Evolutionary conservation across 1,140 invertebrate genomes (phyloP), one percentile per base, ranked within the genome.

Genomic region (Plutomurus gul): DNA sequence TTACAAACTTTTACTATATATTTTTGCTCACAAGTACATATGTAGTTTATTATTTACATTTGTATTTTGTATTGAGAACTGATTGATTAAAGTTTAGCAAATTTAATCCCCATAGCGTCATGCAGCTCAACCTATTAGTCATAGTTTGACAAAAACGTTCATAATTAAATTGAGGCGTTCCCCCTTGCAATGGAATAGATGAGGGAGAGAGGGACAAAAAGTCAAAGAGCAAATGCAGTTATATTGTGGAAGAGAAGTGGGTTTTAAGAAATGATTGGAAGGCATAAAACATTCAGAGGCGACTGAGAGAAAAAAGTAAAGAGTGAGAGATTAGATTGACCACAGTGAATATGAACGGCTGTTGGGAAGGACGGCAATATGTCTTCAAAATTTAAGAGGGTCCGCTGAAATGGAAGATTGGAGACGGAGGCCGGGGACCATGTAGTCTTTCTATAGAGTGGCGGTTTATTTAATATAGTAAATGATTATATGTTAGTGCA

Each of bases 401-500:
- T 33, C 7, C 27, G 18, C 27, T 33, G 30, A 30, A n/a, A 16
- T 65, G 56, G 27, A n/a, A 33, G 56, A 33, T 27, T 65, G 56
- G 27, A 30, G 51, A 30, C 11, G 51, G 16, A 13, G 56, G 27
- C 13, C 30, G n/a, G 27, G 51, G 56, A 65, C 4, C 22, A 65
- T 65, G 18, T 27, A 65, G 56, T 33, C 27, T 65, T 65, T 65
- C 30, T 65, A 65, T 65, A 65, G 56, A 65, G 56, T 65, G 56
- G 30, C 27, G 56, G 56, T 65, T 65, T 36, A 36, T 65, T 65
- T 65, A 65, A 65, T 65, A 65, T 65, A 33, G 56, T 65, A 33
- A 65, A 65, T 65, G 56, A 65, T 65, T 65, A 65, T 65, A 65
- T 65, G 56, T 65, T 65, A 65, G 56, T 65, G 56, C 18, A 16